phyloP scores from a whole-genome alignment of 2,113 vertebrate species.

The Neolamprologus kungweensis region DNA sequence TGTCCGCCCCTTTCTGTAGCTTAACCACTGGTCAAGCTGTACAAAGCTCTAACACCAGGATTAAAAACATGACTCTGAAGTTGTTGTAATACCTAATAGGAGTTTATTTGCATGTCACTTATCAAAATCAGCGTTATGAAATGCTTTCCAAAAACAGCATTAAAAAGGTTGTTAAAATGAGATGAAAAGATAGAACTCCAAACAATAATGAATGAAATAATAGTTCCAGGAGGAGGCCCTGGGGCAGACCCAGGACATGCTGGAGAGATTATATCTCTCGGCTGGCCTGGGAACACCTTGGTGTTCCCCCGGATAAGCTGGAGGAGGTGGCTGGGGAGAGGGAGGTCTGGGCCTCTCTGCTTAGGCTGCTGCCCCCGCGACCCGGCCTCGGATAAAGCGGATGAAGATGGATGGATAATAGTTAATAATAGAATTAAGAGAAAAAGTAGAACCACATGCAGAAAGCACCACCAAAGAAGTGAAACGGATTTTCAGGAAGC shows the following conservation, averaged over 20 bases:
- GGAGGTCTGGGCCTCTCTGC: neutral
- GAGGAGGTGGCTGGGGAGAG: neutral
- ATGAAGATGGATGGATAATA: neutral
- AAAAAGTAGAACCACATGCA: too few relatives aligned
- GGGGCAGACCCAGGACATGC: neutral
- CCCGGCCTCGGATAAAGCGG: accelerated
- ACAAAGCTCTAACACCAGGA: neutral
- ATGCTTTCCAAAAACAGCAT: neutral
- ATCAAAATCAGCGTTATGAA: neutral
- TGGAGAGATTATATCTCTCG: neutral
- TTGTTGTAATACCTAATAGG: neutral
- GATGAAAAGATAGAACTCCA: accelerated
- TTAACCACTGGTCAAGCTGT: neutral
- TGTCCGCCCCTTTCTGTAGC: neutral
- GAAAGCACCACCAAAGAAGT: neutral
- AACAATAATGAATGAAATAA: accelerated
- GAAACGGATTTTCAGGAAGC: neutral
- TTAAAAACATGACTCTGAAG: neutral
- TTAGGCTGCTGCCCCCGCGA: accelerated
- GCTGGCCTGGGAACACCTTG: neutral
- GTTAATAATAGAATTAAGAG: neutral
- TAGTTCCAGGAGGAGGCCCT: accelerated
- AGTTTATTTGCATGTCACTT: neutral
- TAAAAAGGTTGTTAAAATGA: neutral
- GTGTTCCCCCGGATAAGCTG: neutral